phyloP scores from a whole-genome alignment of 2,888 invertebrate genomes.

The Tryphoninae sp. region DNA sequence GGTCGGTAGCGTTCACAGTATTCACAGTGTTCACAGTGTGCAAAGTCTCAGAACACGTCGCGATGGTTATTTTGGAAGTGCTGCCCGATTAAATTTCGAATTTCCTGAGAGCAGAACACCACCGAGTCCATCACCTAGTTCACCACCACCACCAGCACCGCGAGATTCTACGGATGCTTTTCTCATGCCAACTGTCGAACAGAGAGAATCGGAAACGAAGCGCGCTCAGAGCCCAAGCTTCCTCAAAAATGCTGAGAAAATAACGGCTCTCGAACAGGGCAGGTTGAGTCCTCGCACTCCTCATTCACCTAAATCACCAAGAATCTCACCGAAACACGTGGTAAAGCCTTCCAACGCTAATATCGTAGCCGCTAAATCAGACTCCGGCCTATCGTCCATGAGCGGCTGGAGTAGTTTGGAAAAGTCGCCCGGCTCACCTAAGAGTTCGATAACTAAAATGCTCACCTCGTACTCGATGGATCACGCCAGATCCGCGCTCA shows the following conservation, averaged over 20 bases:
- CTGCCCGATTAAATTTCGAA: slow-evolving; percentile 82
- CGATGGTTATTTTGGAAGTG: slow-evolving; percentile 84
- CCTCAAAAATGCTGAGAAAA: slow-evolving; percentile 79
- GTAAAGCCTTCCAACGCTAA: slow-evolving; percentile 84
- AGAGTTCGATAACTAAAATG: slow-evolving; percentile 82
- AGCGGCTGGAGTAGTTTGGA: slow-evolving; percentile 93
- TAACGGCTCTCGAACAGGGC: slow-evolving; percentile 81
- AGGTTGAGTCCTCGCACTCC: slow-evolving; percentile 85
- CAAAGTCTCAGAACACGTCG: slow-evolving; percentile 84
- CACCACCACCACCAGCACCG: slow-evolving; percentile 92
- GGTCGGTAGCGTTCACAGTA: slow-evolving; percentile 81
- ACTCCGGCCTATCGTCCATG: slow-evolving; percentile 93
- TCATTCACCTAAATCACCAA: slow-evolving; percentile 88
- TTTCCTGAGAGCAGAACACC: slow-evolving; percentile 82
- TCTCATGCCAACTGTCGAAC: slow-evolving; percentile 80
- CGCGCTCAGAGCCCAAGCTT: slow-evolving; percentile 80
- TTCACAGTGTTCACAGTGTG: slow-evolving; percentile 73
- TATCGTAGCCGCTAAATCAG: slow-evolving; percentile 90
- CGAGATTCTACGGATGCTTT: slow-evolving; percentile 84
- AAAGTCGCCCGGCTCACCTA: slow-evolving; percentile 92
- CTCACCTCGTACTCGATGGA: slow-evolving; percentile 77
- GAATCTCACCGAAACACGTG: slow-evolving; percentile 87
- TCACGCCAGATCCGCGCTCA: slow-evolving; percentile 70
- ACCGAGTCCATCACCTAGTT: slow-evolving; percentile 84
- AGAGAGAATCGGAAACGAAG: slow-evolving; percentile 71